These are phyloP conservation scores for Aviceda subcristata DNA, from an alignment of 2,113 vertebrate genomes.

Conservation along the genomic window DNA sequence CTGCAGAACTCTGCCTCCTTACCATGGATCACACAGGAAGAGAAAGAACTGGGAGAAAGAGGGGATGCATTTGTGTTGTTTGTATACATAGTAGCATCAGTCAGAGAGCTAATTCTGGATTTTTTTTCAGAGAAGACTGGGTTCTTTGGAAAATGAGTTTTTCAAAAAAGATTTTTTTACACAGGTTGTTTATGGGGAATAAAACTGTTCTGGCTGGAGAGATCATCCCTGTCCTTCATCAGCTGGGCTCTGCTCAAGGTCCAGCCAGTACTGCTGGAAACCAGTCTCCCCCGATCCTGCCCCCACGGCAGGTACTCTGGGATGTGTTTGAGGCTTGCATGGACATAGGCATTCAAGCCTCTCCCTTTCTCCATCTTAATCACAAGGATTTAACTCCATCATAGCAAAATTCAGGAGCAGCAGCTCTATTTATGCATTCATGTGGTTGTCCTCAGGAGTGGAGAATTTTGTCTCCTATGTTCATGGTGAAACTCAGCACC, in stretches of 20 bases:
- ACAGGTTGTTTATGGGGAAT: not conserved
- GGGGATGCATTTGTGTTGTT: not conserved
- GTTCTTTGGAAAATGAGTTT: not conserved
- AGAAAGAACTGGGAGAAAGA: not conserved
- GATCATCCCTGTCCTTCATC: not conserved
- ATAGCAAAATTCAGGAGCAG: not conserved
- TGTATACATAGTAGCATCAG: not conserved
- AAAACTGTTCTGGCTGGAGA: not conserved
- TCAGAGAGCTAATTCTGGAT: not conserved
- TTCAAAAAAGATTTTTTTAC: not conserved
- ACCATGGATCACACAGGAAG: not conserved
- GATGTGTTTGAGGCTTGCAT: not conserved
- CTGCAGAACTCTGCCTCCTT: not conserved
- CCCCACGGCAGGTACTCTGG: fast-evolving
- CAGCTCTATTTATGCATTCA: not conserved
- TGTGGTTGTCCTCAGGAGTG: not conserved
- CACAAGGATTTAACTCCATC: not conserved
- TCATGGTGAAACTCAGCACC: not conserved
- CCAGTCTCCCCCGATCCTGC: not conserved
- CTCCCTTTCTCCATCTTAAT: not conserved
- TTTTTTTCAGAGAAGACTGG: not conserved
- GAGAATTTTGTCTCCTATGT: not conserved
- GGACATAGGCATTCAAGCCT: not conserved
- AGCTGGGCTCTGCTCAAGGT: not conserved
- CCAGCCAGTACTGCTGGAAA: not conserved